Conservation (phyloP, 2,113 vertebrate species). For the Cyrtonyx montezumae region DNA sequence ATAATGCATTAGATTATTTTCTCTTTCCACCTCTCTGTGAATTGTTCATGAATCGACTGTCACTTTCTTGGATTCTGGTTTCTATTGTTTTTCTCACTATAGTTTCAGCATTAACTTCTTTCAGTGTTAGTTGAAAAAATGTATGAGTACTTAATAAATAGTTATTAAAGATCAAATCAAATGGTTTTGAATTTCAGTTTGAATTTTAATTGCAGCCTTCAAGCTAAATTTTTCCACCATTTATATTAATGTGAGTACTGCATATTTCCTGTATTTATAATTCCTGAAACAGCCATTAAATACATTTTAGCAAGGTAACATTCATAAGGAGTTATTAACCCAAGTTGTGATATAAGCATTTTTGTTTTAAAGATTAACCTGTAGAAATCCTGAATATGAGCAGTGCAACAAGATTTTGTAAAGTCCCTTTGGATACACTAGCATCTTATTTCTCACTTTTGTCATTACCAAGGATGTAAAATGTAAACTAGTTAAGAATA, state of each 20-base stretch:
- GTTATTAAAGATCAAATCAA: not conserved
- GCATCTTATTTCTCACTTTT: not conserved
- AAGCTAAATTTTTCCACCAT: not conserved
- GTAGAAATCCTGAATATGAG: constrained; percentile 46
- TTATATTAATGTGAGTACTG: not conserved
- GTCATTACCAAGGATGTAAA: not conserved
- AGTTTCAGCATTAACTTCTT: not conserved
- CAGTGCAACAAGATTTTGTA: constrained; percentile 24
- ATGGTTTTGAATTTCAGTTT: not conserved
- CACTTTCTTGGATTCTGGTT: not conserved
- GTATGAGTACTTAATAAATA: not conserved
- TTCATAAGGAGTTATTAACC: constrained; percentile 14
- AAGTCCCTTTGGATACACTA: not conserved
- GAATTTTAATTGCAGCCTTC: not conserved
- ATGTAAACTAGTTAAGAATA: not conserved
- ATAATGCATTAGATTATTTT: not conserved
- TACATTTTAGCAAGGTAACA: not conserved
- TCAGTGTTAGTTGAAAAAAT: not conserved
- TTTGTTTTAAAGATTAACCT: constrained; percentile 19
- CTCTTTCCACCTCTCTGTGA: not conserved
- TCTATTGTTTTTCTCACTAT: not conserved
- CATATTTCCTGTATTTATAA: not conserved
- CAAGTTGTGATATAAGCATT: not conserved
- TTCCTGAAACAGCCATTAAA: not conserved
- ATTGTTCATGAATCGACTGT: not conserved